These are phyloP conservation scores for Formica aserva DNA, from an alignment of 2,888 invertebrate species.

Conservation along the genomic window DNA sequence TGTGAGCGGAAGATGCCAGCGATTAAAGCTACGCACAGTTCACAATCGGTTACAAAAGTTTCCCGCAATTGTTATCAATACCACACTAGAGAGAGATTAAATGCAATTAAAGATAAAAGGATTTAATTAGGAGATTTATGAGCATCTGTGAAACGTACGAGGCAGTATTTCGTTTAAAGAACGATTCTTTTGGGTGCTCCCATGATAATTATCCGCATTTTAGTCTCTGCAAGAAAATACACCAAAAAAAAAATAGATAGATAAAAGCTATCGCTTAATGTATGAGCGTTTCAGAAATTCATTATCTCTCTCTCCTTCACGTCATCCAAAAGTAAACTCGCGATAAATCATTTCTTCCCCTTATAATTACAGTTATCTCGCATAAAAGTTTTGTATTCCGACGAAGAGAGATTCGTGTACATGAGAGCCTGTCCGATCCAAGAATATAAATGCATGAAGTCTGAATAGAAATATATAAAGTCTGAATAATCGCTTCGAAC, in stretches of 20 bases:
- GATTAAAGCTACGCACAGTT: background rate
- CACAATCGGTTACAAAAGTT: slow-evolving; percentile 1
- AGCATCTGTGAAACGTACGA: background rate
- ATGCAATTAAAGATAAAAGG: background rate
- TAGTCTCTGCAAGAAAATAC: background rate
- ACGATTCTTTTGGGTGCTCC: background rate
- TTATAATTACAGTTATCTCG: slow-evolving; percentile 21
- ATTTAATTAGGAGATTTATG: background rate
- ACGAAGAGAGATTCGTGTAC: too few relatives aligned
- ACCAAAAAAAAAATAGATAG: background rate
- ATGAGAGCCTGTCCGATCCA: background rate
- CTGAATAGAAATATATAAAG: slow-evolving; percentile 7
- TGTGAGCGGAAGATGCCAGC: background rate
- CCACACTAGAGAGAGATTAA: background rate
- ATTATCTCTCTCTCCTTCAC: background rate
- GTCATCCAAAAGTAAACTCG: background rate
- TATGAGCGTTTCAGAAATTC: background rate
- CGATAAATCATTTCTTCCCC: background rate
- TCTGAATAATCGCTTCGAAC: slow-evolving; percentile 19
- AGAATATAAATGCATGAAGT: background rate
- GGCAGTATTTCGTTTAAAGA: background rate
- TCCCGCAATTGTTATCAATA: background rate
- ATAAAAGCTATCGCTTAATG: background rate
- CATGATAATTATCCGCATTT: background rate
- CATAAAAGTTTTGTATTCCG: background rate